phyloP scores from a whole-genome alignment of 2,113 vertebrate species.

The Cervus canadensis region DNA sequence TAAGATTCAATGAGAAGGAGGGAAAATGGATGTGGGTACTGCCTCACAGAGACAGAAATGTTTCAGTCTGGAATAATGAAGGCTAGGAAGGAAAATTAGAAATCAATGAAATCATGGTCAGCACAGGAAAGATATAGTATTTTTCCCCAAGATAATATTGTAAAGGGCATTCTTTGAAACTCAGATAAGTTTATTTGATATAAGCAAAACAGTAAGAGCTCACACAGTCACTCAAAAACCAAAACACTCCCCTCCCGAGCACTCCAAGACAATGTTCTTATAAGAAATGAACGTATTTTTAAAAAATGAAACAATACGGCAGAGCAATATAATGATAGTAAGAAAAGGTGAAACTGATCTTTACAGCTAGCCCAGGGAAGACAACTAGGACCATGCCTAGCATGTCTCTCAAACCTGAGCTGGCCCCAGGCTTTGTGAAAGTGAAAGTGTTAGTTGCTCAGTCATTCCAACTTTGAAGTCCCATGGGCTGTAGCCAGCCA shows the following conservation, averaged over 20 bases:
- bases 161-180: neutral
- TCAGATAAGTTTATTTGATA: neutral
- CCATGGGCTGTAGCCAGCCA: neutral
- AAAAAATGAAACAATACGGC: neutral
- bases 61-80: neutral
- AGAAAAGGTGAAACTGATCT: neutral
- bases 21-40: neutral
- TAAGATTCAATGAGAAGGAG: neutral
- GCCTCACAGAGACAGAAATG: neutral
- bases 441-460: neutral
- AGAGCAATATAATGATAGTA: neutral
- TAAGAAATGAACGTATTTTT: neutral
- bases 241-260: neutral
- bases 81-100: neutral
- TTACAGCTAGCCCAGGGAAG: neutral
- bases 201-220: neutral
- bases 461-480: neutral
- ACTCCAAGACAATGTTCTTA: neutral
- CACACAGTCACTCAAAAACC: neutral
- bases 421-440: neutral
- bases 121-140: neutral
- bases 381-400: neutral
- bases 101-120: neutral
- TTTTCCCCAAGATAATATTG: neutral
- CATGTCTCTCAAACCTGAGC: neutral